phyloP scores from a whole-genome alignment of 1,140 invertebrate species.

The Ceratosolen fusciceps region DNA sequence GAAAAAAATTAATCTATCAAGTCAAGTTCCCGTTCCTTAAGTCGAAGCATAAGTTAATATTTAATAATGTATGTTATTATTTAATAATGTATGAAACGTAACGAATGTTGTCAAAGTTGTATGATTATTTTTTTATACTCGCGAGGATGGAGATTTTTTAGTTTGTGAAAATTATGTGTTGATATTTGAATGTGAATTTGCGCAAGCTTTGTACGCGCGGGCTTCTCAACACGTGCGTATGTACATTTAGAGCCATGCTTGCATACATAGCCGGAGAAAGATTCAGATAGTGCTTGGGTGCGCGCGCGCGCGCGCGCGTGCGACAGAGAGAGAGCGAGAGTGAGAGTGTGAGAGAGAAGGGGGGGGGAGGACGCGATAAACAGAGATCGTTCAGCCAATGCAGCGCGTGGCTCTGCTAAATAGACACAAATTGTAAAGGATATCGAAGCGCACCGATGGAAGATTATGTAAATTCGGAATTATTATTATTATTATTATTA shows the following conservation, averaged over 20 bases:
- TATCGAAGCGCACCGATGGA: no score
- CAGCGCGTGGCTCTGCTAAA: no score
- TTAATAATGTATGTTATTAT: neutral
- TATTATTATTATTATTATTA: no score
- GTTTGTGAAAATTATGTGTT: slow-evolving; percentile 23
- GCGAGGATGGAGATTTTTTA: neutral
- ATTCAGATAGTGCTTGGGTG: no score
- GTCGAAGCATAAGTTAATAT: neutral
- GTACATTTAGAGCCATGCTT: neutral
- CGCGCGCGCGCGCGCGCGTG: no score
- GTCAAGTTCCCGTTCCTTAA: neutral
- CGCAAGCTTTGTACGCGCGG: no score
- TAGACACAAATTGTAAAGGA: no score
- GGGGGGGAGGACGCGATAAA: no score
- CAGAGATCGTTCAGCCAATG: neutral
- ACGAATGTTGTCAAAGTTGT: neutral
- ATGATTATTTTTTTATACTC: slow-evolving; percentile 24
- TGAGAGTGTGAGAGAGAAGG: no score
- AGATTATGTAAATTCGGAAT: no score
- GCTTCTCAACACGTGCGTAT: no score
- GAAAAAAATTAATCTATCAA: neutral
- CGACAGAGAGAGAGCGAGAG: no score
- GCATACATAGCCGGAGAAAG: neutral
- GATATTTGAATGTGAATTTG: slow-evolving; percentile 17
- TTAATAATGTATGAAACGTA: slow-evolving; percentile 6